phyloP scores from a whole-genome alignment of 2,113 vertebrate species.

The Hemibagrus wyckioides region DNA sequence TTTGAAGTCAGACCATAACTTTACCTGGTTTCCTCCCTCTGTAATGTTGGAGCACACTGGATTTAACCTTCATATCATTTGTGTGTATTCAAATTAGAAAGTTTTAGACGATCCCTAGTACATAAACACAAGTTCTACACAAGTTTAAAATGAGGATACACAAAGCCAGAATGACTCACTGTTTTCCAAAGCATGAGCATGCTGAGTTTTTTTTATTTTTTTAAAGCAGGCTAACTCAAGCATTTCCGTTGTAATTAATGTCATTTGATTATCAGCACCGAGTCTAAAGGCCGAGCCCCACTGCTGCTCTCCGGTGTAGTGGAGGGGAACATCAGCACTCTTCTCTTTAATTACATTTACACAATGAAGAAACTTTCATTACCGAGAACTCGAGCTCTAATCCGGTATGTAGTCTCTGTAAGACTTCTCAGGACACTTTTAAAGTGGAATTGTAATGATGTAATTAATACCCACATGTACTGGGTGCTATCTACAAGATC shows the following conservation, averaged over 20 bases:
- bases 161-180: neutral
- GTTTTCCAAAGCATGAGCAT: neutral
- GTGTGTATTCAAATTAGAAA: too few species aligned
- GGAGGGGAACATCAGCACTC: slow-evolving; percentile 48
- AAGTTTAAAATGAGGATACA: neutral
- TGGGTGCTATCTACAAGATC: neutral
- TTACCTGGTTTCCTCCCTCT: neutral
- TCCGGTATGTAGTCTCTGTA: neutral
- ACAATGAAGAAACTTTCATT: slow-evolving; percentile 15
- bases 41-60: neutral
- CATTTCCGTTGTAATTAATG: slow-evolving; percentile 35
- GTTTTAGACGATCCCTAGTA: neutral
- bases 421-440: neutral
- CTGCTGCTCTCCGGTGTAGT: slow-evolving; percentile 45
- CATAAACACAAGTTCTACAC: neutral
- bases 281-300: slow-evolving; percentile 19
- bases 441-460: neutral
- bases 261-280: slow-evolving; percentile 2
- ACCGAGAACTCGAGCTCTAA: neutral
- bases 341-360: slow-evolving; percentile 47
- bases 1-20: neutral
- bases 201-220: neutral
- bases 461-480: neutral
- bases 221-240: slow-evolving; percentile 3
- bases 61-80: neutral